These are phyloP conservation scores for Habropoda laboriosa DNA, from an alignment of 1,140 invertebrate species.

Conservation along the genomic window DNA sequence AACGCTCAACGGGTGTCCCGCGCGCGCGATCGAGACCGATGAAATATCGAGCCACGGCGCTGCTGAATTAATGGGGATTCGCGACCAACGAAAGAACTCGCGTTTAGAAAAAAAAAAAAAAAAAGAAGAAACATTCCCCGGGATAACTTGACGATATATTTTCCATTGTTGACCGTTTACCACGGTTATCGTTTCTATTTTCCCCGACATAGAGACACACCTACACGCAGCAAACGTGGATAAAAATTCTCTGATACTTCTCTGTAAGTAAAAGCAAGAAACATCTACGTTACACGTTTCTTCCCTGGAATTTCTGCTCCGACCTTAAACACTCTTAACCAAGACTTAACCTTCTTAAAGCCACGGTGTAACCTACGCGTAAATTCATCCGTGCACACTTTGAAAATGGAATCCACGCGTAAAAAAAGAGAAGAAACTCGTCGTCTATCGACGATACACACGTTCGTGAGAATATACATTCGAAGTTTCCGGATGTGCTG, in stretches of 20 bases:
- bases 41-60: not conserved
- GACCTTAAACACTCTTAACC: not conserved
- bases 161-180: not conserved
- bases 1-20: not conserved
- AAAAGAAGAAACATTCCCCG: not conserved
- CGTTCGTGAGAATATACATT: not conserved
- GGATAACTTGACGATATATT: not conserved
- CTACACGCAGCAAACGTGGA: too few species aligned
- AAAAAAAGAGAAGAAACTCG: too few species aligned
- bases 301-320: not conserved
- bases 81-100: not conserved
- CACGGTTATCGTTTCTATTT: not conserved
- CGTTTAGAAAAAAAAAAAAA: not conserved
- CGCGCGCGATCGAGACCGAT: constrained; percentile 8
- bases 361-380: not conserved
- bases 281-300: too few species aligned
- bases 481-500: constrained; percentile 18
- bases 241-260: too few species aligned
- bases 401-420: not conserved
- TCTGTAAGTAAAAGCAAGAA: too few species aligned
- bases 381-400: not conserved
- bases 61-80: not conserved
- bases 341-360: not conserved
- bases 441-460: constrained; percentile 15
- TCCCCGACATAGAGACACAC: too few species aligned